Percentiles rank a stretch among this genome's conserved stretches.
Conservation (phyloP, 2,113 vertebrate species). For the Myotis yumanensis region DNA sequence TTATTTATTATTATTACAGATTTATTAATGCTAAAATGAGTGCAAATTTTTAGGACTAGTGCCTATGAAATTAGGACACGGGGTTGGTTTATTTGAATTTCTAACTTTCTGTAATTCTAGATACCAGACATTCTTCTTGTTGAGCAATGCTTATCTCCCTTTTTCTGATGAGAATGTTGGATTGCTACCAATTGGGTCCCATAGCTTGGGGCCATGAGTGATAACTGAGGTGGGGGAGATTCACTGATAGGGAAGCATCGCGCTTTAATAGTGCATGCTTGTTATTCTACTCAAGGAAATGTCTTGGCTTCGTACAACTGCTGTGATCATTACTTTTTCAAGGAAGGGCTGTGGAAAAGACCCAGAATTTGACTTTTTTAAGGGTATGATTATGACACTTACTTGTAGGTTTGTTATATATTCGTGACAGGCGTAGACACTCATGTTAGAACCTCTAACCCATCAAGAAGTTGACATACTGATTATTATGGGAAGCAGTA, state of each 20-base stretch:
- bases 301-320: not conserved
- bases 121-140: conserved; percentile 39
- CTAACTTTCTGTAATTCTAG: conserved; percentile 56
- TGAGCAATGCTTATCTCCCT: not conserved
- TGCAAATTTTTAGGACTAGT: conserved; percentile 47
- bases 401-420: not conserved
- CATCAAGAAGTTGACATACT: not conserved
- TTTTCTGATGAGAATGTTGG: not conserved
- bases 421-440: not conserved
- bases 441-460: not conserved
- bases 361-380: not conserved
- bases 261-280: not conserved
- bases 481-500: not conserved
- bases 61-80: not conserved
- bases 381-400: not conserved
- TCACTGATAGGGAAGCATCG: not conserved
- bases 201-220: not conserved
- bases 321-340: conserved; percentile 4
- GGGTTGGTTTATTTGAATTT: conserved; percentile 64
- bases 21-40: conserved; percentile 48
- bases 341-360: not conserved
- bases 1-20: not conserved
- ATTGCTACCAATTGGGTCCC: not conserved
- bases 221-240: not conserved
- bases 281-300: not conserved